Evolutionary conservation across 92 coral and sea anemone species (phyloP).

Genomic region (Siderastrea siderea): DNA sequence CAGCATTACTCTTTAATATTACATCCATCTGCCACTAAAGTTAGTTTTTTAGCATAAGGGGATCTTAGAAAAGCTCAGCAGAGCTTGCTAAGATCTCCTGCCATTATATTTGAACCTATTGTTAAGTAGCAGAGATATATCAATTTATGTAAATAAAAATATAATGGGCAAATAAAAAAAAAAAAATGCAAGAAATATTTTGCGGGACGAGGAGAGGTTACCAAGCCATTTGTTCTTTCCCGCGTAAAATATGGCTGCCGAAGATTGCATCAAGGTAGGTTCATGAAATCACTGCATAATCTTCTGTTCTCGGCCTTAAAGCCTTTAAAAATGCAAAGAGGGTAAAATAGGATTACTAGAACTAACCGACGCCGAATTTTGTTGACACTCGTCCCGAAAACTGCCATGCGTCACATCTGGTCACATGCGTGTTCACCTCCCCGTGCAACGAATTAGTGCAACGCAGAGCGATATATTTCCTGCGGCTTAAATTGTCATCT

Average conservation of each 20-base stretch:
- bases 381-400: background rate
- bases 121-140: too few species aligned
- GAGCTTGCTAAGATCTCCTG: too few species aligned
- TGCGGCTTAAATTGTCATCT: background rate
- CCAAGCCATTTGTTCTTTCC: background rate
- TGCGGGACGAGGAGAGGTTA: background rate
- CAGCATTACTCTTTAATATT: too few species aligned
- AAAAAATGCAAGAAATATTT: background rate
- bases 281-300: background rate
- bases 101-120: too few species aligned
- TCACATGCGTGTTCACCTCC: too few species aligned
- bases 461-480: too few species aligned
- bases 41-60: too few species aligned
- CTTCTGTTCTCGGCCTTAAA: background rate
- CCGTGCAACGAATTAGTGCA: too few species aligned
- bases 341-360: background rate
- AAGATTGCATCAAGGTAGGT: conserved; percentile 37
- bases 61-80: too few species aligned
- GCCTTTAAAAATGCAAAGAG: background rate
- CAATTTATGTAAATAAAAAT: too few species aligned
- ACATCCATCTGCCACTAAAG: too few species aligned
- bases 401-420: background rate
- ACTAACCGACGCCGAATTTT: background rate
- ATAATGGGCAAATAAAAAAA: too few species aligned
- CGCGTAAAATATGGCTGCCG: conserved; percentile 16